Percentiles rank a stretch among this genome's conserved stretches.
Evolutionary conservation across 2,113 vertebrate genomes (phyloP).

Genomic region (Psilopogon haemacephalus): DNA sequence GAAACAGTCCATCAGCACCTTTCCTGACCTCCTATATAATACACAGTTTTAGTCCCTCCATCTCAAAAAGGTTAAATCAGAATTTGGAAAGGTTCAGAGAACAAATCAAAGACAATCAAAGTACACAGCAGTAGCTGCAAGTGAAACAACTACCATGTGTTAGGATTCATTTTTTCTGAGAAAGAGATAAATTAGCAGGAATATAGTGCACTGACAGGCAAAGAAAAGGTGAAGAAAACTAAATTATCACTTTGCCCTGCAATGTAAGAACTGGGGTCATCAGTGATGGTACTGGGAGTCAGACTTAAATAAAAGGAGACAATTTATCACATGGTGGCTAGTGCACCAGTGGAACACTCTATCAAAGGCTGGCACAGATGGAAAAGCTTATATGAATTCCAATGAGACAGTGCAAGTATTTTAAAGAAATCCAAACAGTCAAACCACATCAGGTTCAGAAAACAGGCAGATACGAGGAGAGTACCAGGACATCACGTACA

Average conservation of each 20-base stretch:
- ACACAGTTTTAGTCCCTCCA: neutral
- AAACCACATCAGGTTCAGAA: neutral
- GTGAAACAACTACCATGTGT: neutral
- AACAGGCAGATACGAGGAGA: neutral
- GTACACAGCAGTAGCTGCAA: neutral
- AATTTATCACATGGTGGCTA: neutral
- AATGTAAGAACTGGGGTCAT: neutral
- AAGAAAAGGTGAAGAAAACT: neutral
- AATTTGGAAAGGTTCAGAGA: neutral
- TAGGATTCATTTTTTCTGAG: neutral
- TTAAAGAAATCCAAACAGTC: neutral
- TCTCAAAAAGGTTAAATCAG: neutral
- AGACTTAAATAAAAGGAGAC: neutral
- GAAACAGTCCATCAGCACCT: neutral
- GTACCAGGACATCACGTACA: neutral
- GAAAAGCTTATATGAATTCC: neutral
- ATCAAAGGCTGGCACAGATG: neutral
- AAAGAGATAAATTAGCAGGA: neutral
- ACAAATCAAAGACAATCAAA: neutral
- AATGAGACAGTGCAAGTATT: neutral
- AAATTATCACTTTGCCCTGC: neutral
- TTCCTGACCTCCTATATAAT: neutral
- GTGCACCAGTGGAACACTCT: rapidly evolving
- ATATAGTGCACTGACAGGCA: neutral
- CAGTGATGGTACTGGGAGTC: neutral